Evolutionary conservation across 2,888 invertebrate genomes (phyloP).

Genomic region (Maniola hyperantus): DNA sequence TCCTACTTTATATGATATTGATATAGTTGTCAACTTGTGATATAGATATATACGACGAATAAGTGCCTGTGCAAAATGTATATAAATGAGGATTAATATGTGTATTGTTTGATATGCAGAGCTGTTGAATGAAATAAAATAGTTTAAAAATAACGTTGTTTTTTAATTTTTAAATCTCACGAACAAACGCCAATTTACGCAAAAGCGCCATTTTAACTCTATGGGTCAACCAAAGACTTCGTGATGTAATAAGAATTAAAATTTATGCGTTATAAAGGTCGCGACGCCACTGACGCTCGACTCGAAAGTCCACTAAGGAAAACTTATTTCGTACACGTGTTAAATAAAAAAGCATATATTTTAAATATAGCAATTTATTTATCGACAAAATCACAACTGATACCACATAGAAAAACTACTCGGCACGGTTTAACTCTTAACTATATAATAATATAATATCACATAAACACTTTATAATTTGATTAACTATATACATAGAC

Average conservation of each 20-base stretch:
- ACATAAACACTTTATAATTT: conserved; percentile 81
- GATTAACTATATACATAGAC: conserved; percentile 73
- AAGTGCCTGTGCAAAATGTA: conserved; percentile 52
- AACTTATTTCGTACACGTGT: no score
- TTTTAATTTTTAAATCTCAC: neutral
- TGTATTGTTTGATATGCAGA: conserved; percentile 54
- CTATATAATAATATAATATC: conserved; percentile 72
- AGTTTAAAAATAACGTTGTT: conserved; percentile 41
- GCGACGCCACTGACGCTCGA: no score
- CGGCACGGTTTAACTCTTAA: conserved; percentile 83
- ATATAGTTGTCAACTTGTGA: conserved; percentile 68
- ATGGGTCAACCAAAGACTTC: no score
- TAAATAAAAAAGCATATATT: conserved; percentile 38
- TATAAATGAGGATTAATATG: conserved; percentile 58
- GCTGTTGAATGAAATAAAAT: conserved; percentile 66
- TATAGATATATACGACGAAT: conserved; percentile 72
- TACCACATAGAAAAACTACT: conserved; percentile 83
- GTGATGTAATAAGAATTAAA: no score
- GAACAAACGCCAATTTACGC: no score
- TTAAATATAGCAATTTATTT: conserved; percentile 72
- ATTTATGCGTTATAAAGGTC: no score
- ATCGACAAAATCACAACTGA: conserved; percentile 82
- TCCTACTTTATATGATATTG: conserved; percentile 39
- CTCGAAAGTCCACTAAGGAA: no score
- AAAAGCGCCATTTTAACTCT: no score